phyloP scores from a whole-genome alignment of 2,888 invertebrate species.

The Sceliomorpha sp. region DNA sequence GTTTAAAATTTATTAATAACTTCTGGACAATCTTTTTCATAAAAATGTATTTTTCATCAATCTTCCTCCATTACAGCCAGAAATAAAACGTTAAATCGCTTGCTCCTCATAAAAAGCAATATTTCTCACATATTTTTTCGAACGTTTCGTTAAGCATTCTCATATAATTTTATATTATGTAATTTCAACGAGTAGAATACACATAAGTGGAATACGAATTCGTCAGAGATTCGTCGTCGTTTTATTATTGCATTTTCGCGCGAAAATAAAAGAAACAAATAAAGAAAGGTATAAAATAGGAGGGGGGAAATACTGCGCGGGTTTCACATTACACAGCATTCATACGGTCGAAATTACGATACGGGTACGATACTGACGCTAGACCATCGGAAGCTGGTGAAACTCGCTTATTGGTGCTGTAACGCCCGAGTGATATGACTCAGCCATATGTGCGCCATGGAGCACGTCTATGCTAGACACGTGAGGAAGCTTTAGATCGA shows the following conservation, averaged over 20 bases:
- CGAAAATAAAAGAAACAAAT: conserved; percentile 6
- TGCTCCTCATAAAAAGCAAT: too few species aligned
- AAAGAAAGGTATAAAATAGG: conserved; percentile 34
- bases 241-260: conserved; percentile 39
- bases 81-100: too few species aligned
- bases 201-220: conserved; percentile 47
- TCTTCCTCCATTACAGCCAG: too few species aligned
- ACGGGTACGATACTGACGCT: conserved; percentile 38
- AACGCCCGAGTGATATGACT: conserved; percentile 45
- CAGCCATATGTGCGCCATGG: conserved; percentile 34
- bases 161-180: too few species aligned
- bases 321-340: conserved; percentile 44
- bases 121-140: too few species aligned
- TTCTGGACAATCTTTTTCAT: too few species aligned
- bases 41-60: too few species aligned
- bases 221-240: too few species aligned
- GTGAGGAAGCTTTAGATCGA: too few species aligned
- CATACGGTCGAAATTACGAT: conserved; percentile 38
- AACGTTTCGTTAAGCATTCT: too few species aligned
- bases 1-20: too few species aligned
- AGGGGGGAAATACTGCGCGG: conserved; percentile 34
- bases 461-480: background rate
- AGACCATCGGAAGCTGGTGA: conserved; percentile 40
- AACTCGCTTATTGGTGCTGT: conserved; percentile 49
- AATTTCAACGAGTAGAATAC: too few species aligned